Base-by-base conservation (phyloP, 2,888 invertebrate species). In the Drosophila sordidapex region DNA sequence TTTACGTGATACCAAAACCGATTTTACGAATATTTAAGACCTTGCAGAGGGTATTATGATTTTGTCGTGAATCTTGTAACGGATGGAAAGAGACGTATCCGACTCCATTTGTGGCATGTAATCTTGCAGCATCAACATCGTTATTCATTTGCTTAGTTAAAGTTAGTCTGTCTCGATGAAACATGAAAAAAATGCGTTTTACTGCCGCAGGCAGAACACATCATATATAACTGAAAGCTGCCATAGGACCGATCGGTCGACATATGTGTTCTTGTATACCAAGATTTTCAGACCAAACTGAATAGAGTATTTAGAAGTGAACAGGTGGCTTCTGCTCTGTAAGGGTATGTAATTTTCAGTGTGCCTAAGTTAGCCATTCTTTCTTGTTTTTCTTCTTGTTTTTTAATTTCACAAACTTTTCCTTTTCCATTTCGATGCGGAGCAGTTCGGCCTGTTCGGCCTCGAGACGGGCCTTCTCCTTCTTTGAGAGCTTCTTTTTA, bases 401-500 rank as follows among this genome's bases (percentile, higher is more conserved):
- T 33, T 48, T 11, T 48, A 15, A 2, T 8, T 21, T 38, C 11
- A 68, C 81, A 63, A 64, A 93, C 93, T 92, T 93, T 72, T 93
- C 93, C 66, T 91, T 92, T 77, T 93, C 93, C 92, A 92, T 91
- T 90, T 93, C 93, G 53, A 93, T 91, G 61, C 93, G 91, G 35
- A 93, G 71, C 57, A 93, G 69, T 74, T 94, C 94, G 10, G 93
- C 93, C 71, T 92, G 92, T 75, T 93, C 93, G 29, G 93, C 93
- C 80, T 93, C 93, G 7, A 93, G 74, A 8, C 92, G 91, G 0
- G 92, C 92, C 82, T 92, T 93, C 68, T 94, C 93, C 79, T 93
- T 93, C 81, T 94, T 94, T 3, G 93, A 91, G 7, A 94, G 82
- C 79, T 94, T 94, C 87, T 94, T 93, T 76, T 93, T 94, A 7